Evolutionary conservation across 92 coral and sea anemone genomes (phyloP).

Genomic region (Bergia puertoricense): DNA sequence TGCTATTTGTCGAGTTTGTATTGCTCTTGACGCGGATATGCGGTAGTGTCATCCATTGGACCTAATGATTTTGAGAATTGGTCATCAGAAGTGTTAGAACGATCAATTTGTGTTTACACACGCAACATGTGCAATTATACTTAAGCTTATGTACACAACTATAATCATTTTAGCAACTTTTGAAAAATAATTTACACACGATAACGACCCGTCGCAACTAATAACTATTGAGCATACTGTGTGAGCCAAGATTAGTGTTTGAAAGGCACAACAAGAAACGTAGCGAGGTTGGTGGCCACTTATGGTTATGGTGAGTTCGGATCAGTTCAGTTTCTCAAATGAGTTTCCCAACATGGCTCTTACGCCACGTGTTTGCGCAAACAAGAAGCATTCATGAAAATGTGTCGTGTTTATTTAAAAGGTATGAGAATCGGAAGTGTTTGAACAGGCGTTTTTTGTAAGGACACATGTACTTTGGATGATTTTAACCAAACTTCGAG

Average conservation of each 20-base stretch:
- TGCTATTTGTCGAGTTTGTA: conserved; percentile 12
- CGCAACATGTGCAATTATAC: conserved; percentile 41
- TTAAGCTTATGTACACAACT: conserved; percentile 40
- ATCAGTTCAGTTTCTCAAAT: background rate
- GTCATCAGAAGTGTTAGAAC: conserved; percentile 20
- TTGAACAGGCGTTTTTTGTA: background rate
- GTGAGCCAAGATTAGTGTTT: conserved; percentile 19
- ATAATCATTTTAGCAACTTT: conserved; percentile 44
- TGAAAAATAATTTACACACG: conserved; percentile 43
- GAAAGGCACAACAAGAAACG: conserved; percentile 1
- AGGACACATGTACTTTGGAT: background rate
- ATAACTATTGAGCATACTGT: background rate
- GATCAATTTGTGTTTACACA: conserved; percentile 37
- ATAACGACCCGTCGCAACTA: conserved; percentile 36
- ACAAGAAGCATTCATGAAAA: background rate
- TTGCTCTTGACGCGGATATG: conserved; percentile 6
- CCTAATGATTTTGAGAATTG: conserved; percentile 39
- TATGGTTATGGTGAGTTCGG: background rate
- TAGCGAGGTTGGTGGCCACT: conserved; percentile 46
- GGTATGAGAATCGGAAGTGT: background rate
- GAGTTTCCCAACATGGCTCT: background rate
- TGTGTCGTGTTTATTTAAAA: background rate
- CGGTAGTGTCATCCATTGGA: conserved; percentile 26
- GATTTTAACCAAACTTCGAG: background rate
- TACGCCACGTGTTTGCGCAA: conserved; percentile 4